phyloP scores from a whole-genome alignment of 2,888 invertebrate genomes.

The Aleiodes alternator region DNA sequence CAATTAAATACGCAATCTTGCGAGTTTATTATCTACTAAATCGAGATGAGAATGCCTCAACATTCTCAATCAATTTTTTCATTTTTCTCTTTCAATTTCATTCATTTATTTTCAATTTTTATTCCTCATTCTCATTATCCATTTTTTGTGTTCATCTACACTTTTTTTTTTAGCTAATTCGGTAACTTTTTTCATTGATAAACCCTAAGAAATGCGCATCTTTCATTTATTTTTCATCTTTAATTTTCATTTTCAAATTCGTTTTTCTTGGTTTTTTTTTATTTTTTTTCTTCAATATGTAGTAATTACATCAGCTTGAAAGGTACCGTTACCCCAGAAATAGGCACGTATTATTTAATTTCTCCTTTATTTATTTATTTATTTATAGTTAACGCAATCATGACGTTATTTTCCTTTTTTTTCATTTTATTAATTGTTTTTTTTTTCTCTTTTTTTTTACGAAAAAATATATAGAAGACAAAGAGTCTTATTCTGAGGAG shows the following conservation, averaged over 20 bases:
- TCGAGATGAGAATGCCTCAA: constrained; percentile 48
- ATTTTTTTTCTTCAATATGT: constrained; percentile 8
- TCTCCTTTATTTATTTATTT: constrained; percentile 24
- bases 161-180: constrained; percentile 34
- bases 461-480: constrained; percentile 43
- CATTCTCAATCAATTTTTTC: constrained; percentile 36
- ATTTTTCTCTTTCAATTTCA: constrained; percentile 48
- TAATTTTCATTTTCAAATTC: constrained; percentile 8
- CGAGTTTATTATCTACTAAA: constrained; percentile 39
- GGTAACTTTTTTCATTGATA: constrained; percentile 44
- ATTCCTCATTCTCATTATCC: constrained; percentile 15
- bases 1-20: constrained; percentile 25
- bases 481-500: constrained; percentile 50
- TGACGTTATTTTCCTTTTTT: background rate
- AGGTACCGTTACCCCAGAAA: constrained; percentile 46
- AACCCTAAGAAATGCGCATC: constrained; percentile 36
- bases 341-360: constrained; percentile 47
- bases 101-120: constrained; percentile 40
- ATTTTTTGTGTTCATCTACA: constrained; percentile 13
- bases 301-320: constrained; percentile 37
- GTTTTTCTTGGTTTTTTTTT: background rate
- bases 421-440: constrained; percentile 19
- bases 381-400: constrained; percentile 42
- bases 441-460: constrained; percentile 26
- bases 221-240: constrained; percentile 8